phyloP scores from a whole-genome alignment of 2,888 invertebrate species.

The Sympetrum striolatum region DNA sequence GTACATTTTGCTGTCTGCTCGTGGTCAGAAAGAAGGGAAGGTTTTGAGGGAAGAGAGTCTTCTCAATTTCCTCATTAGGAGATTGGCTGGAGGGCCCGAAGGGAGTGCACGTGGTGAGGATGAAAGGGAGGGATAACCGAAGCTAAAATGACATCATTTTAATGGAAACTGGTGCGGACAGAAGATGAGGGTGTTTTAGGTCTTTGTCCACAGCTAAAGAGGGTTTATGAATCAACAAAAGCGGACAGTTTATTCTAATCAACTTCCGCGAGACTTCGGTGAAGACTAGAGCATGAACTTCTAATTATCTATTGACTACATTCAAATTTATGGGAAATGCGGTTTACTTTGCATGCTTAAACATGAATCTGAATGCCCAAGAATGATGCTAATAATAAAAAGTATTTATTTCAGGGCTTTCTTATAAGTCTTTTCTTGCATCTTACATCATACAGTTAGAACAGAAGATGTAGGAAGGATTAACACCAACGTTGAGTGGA shows the following conservation, averaged over 20 bases:
- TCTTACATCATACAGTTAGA: too few species aligned
- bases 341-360: too few species aligned
- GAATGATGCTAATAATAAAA: too few species aligned
- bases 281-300: too few species aligned
- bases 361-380: too few species aligned
- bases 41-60: neutral
- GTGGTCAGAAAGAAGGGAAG: neutral
- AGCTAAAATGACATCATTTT: neutral
- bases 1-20: neutral
- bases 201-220: neutral
- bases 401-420: too few species aligned
- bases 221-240: neutral
- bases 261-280: neutral
- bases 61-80: slow-evolving; percentile 42
- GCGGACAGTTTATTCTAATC: neutral
- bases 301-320: too few species aligned
- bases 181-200: neutral
- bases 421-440: too few species aligned
- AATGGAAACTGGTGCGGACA: neutral
- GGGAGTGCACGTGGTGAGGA: neutral
- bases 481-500: too few species aligned
- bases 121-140: neutral
- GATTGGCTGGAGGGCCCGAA: slow-evolving; percentile 7
- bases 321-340: too few species aligned
- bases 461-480: too few species aligned